Evolutionary conservation across 2,113 vertebrate genomes (phyloP).

Genomic region (Campylomormyrus numenius): DNA sequence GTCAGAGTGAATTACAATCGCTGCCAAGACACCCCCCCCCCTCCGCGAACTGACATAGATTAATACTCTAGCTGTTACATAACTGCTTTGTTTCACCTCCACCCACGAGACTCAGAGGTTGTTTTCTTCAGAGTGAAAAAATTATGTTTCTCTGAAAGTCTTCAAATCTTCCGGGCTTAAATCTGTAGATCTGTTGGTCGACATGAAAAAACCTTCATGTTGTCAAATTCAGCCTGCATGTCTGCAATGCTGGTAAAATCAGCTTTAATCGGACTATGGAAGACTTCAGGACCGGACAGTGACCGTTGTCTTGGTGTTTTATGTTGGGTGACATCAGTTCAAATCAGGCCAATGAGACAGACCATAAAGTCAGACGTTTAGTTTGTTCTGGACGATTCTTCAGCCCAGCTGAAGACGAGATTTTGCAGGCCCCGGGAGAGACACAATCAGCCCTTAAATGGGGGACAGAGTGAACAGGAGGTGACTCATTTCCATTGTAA

Average conservation of each 20-base stretch:
- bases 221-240: background rate
- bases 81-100: background rate
- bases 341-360: background rate
- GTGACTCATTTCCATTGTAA: constrained; percentile 7
- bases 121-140: background rate
- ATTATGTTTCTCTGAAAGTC: background rate
- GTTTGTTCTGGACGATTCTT: background rate
- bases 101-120: background rate
- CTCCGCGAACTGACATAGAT: background rate
- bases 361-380: background rate
- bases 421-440: background rate
- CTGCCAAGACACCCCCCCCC: background rate
- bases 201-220: background rate
- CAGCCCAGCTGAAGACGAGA: background rate
- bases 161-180: background rate
- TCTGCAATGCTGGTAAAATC: background rate
- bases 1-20: background rate
- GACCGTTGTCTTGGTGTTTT: background rate
- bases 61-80: background rate
- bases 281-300: background rate
- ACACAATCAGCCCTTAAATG: background rate
- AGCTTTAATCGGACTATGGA: background rate
- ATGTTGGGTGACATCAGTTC: background rate
- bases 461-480: background rate
- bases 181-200: background rate